Conservation (phyloP, 92 coral and sea anemone genomes). For the Scolanthus callimorphus region DNA sequence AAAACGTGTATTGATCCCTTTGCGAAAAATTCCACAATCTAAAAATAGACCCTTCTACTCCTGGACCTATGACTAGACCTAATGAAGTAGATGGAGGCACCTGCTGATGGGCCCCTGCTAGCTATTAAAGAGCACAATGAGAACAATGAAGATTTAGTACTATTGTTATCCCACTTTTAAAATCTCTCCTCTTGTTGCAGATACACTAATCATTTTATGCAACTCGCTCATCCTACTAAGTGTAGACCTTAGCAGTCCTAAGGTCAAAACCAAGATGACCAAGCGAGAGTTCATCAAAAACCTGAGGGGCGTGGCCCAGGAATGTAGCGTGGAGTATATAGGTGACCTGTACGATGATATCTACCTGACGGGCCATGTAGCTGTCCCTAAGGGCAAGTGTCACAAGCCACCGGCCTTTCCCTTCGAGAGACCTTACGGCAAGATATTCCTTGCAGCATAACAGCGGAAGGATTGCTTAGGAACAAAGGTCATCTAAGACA, state of each 20-base stretch:
- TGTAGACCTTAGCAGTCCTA: constrained; percentile 97
- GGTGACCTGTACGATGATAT: constrained; percentile 95
- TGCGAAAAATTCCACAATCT: no score
- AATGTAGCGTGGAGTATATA: constrained; percentile 76
- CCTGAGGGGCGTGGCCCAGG: constrained; percentile 89
- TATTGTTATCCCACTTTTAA: no score
- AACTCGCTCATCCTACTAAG: constrained; percentile 92
- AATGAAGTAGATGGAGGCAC: no score
- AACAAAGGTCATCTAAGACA: no score
- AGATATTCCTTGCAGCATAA: constrained; percentile 74
- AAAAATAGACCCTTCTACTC: no score
- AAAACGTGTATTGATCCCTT: no score
- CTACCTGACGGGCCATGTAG: constrained; percentile 86
- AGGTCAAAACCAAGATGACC: constrained; percentile 95
- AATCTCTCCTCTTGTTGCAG: no score
- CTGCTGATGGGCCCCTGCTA: no score
- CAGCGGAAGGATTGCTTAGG: neutral
- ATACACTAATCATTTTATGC: constrained; percentile 87
- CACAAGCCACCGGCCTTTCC: constrained; percentile 64
- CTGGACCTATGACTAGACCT: no score
- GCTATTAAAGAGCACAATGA: no score
- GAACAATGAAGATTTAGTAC: no score
- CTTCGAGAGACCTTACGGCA: constrained; percentile 95
- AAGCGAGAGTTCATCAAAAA: constrained; percentile 97
- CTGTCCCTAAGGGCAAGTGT: constrained; percentile 69